These are phyloP conservation scores for Frieseomelitta varia DNA, from an alignment of 1,140 invertebrate genomes.

Conservation along the genomic window DNA sequence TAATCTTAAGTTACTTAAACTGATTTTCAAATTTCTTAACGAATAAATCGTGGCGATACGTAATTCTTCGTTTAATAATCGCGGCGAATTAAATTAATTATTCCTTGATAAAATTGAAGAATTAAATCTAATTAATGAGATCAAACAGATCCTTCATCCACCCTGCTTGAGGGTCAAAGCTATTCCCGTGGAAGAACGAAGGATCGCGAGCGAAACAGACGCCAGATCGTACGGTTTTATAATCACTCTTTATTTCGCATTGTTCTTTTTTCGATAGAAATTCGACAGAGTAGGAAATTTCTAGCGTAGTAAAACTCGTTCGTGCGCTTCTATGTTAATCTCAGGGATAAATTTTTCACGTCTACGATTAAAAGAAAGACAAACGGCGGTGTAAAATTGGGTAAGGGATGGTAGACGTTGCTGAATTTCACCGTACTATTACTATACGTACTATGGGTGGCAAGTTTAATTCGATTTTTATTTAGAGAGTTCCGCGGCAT, in stretches of 20 bases:
- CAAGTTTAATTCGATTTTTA: slow-evolving; percentile 57
- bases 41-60: too few relatives aligned
- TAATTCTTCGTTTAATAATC: too few relatives aligned
- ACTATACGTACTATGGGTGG: background rate
- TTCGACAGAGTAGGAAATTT: background rate
- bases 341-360: background rate
- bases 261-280: background rate
- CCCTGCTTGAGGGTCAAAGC: background rate
- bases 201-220: background rate
- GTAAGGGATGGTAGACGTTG: too few relatives aligned
- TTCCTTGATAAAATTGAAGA: too few relatives aligned
- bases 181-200: background rate
- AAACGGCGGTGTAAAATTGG: too few relatives aligned
- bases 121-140: too few relatives aligned
- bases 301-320: background rate
- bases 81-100: too few relatives aligned
- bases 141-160: too few relatives aligned
- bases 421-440: background rate
- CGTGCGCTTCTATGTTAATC: background rate
- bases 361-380: background rate
- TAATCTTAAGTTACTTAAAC: too few relatives aligned
- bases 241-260: background rate
- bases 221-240: background rate
- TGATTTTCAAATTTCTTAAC: too few relatives aligned
- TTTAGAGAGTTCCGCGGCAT: slow-evolving; percentile 28